Evolutionary conservation across 2,113 vertebrate species (phyloP).

Genomic region (Mellivora capensis): DNA sequence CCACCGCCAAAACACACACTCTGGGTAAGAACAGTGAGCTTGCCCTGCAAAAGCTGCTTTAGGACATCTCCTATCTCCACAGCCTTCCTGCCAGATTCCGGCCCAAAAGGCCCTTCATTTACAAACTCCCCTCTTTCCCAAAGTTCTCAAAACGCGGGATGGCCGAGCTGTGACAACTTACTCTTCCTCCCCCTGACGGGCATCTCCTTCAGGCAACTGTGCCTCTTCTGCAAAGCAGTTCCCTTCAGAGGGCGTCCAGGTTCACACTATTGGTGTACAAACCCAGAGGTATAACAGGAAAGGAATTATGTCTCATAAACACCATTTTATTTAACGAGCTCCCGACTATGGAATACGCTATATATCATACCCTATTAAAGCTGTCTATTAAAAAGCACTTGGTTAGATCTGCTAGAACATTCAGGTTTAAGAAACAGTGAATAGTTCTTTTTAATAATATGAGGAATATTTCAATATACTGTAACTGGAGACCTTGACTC

Average conservation of each 20-base stretch:
- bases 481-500: neutral
- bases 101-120: neutral
- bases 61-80: neutral
- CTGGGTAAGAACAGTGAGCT: neutral
- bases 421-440: neutral
- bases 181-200: rapidly evolving
- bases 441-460: neutral
- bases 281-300: neutral
- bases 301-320: neutral
- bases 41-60: neutral
- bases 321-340: neutral
- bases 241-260: neutral
- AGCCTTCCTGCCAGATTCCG: neutral
- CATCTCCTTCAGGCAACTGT: neutral
- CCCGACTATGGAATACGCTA: neutral
- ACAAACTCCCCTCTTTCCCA: neutral
- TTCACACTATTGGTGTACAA: neutral
- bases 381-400: neutral
- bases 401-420: neutral
- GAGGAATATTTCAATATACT: neutral
- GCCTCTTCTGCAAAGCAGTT: neutral
- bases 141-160: neutral
- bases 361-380: neutral
- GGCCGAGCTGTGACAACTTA: neutral
- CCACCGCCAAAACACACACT: neutral